Evolutionary conservation across 2,797 vertebrate species (phyloP), one percentile per base, ranked within the genome.

Genomic region (Melanotaenia maccullochi): DNA sequence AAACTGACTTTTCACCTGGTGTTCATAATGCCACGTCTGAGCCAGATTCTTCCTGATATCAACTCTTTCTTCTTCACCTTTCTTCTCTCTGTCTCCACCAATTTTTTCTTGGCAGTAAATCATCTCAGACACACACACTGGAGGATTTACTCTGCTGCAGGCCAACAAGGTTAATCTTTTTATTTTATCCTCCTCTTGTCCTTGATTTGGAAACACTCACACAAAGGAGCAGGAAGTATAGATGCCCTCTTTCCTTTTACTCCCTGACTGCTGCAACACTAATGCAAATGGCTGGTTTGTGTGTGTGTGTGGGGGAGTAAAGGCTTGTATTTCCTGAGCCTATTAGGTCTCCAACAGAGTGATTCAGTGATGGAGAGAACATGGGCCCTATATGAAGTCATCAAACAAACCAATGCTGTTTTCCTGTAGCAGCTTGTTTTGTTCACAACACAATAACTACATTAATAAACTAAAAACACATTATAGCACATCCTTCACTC

Each of bases 131-230:
- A 33, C 32, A 33, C 32, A 33, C 32, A 33, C 65, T 73, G 80
- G 47, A 63, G 69, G 78, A 81, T 75, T 57, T 65, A 71, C 58
- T 81, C 56, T 1, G 65, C 68, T 76, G 63, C 22, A 3, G 85
- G 86, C 86, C 65, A 12, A 40, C 0, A 25, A 67, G 87, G 86
- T 92, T 91, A 90, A 89, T 86, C 87, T 82, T 70, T 71, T 75
- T 63, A 57, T 58, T 62, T 25, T 13, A 44, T 33, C 6, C 76
- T 79, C 60, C 73, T 78, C 61, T 54, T 36, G 25, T 85, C 81
- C 63, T 84, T 85, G 66, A 87, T 90, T 87, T 79, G 60, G 4
- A 44, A 62, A 68, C 47, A 55, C 5, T 60, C 51, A 38, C 8
- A 71, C 24, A 69, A 73, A 68, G 56, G 69, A 78, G 65, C 60